Conservation (phyloP, 2,797 vertebrate species). For the Lacerta agilis region DNA sequence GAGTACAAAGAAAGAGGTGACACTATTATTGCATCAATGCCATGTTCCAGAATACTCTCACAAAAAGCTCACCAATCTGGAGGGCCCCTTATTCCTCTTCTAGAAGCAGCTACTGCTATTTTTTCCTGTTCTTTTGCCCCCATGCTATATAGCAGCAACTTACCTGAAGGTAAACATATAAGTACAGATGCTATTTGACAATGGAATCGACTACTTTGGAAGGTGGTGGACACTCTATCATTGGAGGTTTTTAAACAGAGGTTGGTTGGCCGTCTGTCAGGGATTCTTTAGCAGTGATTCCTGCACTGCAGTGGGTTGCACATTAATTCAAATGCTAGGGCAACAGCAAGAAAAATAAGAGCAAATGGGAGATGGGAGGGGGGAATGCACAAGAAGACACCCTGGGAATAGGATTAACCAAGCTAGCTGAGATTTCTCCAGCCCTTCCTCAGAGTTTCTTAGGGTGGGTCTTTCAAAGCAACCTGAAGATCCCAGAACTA, state of each 20-base stretch:
- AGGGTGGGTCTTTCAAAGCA: neutral
- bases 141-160: neutral
- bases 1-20: neutral
- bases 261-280: no score
- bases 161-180: neutral
- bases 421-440: neutral
- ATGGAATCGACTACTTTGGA: no score
- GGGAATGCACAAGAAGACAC: neutral
- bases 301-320: no score
- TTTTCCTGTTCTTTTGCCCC: neutral
- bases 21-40: no score
- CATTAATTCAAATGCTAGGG: neutral
- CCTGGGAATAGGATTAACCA: neutral
- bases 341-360: neutral
- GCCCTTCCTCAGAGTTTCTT: neutral
- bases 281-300: no score
- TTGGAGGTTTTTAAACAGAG: no score
- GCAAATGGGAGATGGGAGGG: neutral
- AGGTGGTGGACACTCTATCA: no score
- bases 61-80: neutral
- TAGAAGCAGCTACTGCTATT: neutral
- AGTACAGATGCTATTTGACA: neutral
- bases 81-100: neutral
- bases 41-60: neutral
- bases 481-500: neutral